Conservation (phyloP, 2,113 vertebrate species). For the Bubalus kerabau region DNA sequence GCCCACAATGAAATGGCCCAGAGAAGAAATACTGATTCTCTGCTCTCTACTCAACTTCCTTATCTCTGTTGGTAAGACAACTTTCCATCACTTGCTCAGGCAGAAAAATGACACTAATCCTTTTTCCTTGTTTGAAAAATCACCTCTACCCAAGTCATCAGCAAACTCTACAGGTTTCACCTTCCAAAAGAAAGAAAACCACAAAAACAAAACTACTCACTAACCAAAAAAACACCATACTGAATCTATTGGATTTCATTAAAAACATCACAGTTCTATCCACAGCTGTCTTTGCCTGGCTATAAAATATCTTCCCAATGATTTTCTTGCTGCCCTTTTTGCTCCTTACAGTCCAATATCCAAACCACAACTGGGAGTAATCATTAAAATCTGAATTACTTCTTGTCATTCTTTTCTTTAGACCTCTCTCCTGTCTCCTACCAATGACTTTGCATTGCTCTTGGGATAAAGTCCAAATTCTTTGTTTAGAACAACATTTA, state of each 20-base stretch:
- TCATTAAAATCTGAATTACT: neutral
- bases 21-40: neutral
- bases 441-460: neutral
- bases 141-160: neutral
- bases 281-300: neutral
- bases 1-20: neutral
- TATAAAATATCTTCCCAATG: neutral
- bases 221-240: neutral
- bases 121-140: neutral
- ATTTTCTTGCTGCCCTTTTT: neutral
- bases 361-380: neutral
- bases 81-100: neutral
- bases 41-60: neutral
- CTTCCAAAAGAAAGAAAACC: neutral
- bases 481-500: neutral
- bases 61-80: neutral
- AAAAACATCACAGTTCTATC: neutral
- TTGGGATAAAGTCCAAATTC: neutral
- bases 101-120: neutral
- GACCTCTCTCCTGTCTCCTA: neutral
- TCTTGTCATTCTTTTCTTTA: neutral
- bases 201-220: neutral
- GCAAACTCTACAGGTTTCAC: neutral
- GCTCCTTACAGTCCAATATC: neutral
- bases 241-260: neutral